Percentiles rank a stretch among this genome's conserved stretches.
Conservation (phyloP, 2,797 vertebrate genomes). For the Vireo griseus region DNA sequence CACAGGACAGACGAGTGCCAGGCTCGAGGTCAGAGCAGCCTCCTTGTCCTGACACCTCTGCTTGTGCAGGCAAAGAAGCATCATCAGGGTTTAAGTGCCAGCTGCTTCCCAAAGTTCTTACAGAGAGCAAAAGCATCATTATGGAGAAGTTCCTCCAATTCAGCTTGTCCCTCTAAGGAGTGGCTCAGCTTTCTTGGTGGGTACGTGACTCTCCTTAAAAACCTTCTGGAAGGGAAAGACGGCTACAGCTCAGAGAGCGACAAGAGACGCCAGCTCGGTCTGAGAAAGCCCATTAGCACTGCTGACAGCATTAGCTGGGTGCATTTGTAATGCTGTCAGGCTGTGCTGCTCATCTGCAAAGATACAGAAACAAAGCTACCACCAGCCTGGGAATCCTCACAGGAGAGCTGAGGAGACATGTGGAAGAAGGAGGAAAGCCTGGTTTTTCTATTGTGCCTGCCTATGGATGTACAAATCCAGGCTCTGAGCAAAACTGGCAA, state of each 20-base stretch:
- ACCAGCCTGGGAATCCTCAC: neutral
- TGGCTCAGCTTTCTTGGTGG: neutral
- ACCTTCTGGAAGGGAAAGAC: neutral
- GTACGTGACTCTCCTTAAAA: neutral
- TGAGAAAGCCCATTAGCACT: neutral
- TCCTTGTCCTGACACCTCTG: neutral
- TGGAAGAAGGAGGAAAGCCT: neutral
- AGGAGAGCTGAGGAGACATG: neutral
- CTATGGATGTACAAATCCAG: neutral
- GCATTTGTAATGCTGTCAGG: neutral
- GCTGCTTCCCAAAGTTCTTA: neutral
- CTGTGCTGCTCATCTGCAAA: neutral
- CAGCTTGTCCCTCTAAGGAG: neutral
- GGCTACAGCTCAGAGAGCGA: neutral
- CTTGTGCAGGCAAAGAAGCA: neutral
- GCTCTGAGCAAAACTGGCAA: neutral
- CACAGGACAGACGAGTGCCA: rapidly evolving
- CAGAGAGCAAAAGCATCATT: neutral
- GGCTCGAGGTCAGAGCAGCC: neutral
- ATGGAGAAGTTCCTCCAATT: neutral
- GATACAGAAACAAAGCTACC: neutral
- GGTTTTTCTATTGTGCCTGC: neutral
- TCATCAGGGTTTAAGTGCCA: neutral
- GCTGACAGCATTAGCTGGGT: neutral
- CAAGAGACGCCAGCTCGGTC: neutral